Evolutionary conservation across 1,140 invertebrate species (phyloP).

Genomic region (Ooceraea biroi): DNA sequence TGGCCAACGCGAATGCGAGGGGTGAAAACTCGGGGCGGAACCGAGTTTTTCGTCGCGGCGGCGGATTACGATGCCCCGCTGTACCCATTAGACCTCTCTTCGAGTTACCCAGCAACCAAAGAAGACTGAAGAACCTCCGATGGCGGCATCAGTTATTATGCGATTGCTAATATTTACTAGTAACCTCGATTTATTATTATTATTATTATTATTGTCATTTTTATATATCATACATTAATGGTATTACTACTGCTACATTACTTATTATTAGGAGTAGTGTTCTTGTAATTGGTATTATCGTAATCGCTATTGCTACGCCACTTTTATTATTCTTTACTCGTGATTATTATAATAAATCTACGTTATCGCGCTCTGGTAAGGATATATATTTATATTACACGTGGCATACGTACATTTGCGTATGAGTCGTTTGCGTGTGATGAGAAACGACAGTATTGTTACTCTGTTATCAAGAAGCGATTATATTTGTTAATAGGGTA

Average conservation of each 20-base stretch:
- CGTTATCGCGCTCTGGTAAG: conserved; percentile 31
- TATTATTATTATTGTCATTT: conserved; percentile 68
- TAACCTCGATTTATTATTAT: conserved; percentile 62
- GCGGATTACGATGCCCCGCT: conserved; percentile 60
- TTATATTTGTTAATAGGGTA: conserved; percentile 48
- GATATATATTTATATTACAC: conserved; percentile 41
- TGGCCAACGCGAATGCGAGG: not conserved
- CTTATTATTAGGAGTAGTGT: conserved; percentile 31
- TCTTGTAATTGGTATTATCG: conserved; percentile 11
- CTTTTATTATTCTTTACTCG: conserved; percentile 50
- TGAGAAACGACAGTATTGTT: not conserved
- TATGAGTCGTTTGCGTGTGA: not conserved
- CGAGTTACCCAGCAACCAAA: conserved; percentile 85
- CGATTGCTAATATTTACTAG: conserved; percentile 76
- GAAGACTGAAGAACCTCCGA: conserved; percentile 85
- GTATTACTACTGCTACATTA: conserved; percentile 45
- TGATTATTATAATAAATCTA: conserved; percentile 58
- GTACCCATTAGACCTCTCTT: conserved; percentile 79
- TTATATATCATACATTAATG: conserved; percentile 55
- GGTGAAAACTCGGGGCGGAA: conserved; percentile 24
- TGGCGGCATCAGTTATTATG: conserved; percentile 82
- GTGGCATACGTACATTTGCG: not conserved
- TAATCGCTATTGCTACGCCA: conserved; percentile 25
- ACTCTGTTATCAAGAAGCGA: not conserved
- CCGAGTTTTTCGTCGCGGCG: conserved; percentile 61